phyloP scores from a whole-genome alignment of 2,888 invertebrate species.

The Pyrocoelia pectoralis region DNA sequence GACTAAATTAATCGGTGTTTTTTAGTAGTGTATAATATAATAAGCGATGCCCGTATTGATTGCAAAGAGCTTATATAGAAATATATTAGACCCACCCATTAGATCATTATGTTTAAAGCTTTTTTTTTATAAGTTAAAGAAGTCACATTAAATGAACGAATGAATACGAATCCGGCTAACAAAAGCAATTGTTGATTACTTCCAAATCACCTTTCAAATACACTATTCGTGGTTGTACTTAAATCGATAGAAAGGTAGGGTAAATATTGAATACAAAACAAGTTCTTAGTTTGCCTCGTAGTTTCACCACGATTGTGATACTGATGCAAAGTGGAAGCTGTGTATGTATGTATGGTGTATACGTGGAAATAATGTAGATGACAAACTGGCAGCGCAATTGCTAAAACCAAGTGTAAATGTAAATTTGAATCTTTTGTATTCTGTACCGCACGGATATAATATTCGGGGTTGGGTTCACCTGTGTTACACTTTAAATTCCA shows the following conservation, averaged over 20 bases:
- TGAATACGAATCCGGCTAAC: too few relatives aligned
- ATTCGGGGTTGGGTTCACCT: constrained; percentile 37
- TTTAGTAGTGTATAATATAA: too few relatives aligned
- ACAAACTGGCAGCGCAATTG: constrained; percentile 24
- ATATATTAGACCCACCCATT: too few relatives aligned
- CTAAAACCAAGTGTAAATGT: constrained; percentile 34
- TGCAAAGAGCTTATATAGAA: too few relatives aligned
- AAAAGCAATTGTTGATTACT: too few relatives aligned
- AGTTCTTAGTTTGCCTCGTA: not conserved
- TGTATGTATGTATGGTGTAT: not conserved
- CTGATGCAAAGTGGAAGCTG: not conserved
- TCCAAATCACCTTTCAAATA: too few relatives aligned
- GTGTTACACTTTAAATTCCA: constrained; percentile 30
- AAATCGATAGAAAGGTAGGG: not conserved
- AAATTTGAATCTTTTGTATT: constrained; percentile 40
- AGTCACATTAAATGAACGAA: too few relatives aligned
- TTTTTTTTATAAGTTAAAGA: too few relatives aligned
- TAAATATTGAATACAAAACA: not conserved
- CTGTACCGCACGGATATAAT: constrained; percentile 29
- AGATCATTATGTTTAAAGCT: too few relatives aligned
- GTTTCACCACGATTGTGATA: not conserved
- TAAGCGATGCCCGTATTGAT: too few relatives aligned
- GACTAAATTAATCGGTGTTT: too few relatives aligned
- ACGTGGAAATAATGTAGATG: constrained; percentile 8
- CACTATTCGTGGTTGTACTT: not conserved